A percentile compares a stretch with the other conserved stretches of the same genome.
Evolutionary conservation across 1,140 invertebrate genomes (phyloP).

Genomic region (Tetramorium simillimum): DNA sequence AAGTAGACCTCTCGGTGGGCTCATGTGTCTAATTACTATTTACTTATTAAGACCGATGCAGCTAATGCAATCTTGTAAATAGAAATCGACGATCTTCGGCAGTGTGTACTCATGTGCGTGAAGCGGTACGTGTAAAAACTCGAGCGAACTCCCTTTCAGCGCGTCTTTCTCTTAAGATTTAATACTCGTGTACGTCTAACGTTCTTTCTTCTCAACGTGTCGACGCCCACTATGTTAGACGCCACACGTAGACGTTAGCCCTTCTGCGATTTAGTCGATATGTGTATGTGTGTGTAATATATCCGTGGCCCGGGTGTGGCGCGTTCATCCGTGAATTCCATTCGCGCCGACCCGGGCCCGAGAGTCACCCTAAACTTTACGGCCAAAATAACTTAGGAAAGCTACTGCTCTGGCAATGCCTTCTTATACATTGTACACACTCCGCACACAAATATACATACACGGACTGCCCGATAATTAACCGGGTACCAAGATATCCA

Average conservation of each 20-base stretch:
- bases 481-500: background rate
- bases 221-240: constrained; percentile 46
- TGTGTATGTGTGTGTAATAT: constrained; percentile 16
- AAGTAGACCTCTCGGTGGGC: constrained; percentile 55
- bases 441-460: background rate
- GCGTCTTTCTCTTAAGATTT: background rate
- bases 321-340: background rate
- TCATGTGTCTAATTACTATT: constrained; percentile 58
- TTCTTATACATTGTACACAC: constrained; percentile 54
- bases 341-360: background rate
- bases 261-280: constrained; percentile 27
- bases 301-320: background rate
- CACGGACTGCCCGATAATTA: constrained; percentile 37
- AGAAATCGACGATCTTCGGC: constrained; percentile 50
- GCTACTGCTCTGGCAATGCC: constrained; percentile 61
- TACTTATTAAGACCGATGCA: constrained; percentile 15
- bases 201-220: constrained; percentile 54
- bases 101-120: constrained; percentile 49
- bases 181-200: constrained; percentile 34
- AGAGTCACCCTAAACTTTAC: constrained; percentile 63
- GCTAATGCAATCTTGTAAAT: constrained; percentile 50
- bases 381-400: constrained; percentile 68
- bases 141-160: constrained; percentile 18
- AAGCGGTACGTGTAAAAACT: constrained; percentile 52
- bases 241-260: constrained; percentile 21